Percentiles rank a stretch among this genome's conserved stretches.
These are phyloP conservation scores for Indicator maculatus DNA, from an alignment of 2,113 vertebrate species.

Conservation along the genomic window DNA sequence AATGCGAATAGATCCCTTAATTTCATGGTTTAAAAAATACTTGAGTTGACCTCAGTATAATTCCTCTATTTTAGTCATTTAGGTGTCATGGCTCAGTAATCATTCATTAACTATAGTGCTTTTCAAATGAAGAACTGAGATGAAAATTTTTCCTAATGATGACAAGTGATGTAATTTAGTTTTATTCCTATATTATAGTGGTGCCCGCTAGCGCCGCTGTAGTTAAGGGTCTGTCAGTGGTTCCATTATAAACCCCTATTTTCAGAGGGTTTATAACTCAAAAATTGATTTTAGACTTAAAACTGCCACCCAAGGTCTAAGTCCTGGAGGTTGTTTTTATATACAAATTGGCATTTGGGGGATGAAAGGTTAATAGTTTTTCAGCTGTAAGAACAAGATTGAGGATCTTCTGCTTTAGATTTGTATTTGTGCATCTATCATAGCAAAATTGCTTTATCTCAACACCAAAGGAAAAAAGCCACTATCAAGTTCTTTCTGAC, in stretches of 20 bases:
- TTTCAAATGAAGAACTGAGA: slow-evolving; percentile 79
- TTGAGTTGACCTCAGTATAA: slow-evolving; percentile 79
- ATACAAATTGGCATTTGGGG: slow-evolving; percentile 65
- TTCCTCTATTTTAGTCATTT: slow-evolving; percentile 82
- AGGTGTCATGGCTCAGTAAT: slow-evolving; percentile 80
- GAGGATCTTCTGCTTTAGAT: neutral
- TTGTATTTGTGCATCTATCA: slow-evolving; percentile 25
- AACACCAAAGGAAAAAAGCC: neutral
- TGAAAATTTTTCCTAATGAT: slow-evolving; percentile 81
- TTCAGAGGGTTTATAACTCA: slow-evolving; percentile 67
- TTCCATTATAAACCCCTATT: slow-evolving; percentile 30
- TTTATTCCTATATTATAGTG: slow-evolving; percentile 72
- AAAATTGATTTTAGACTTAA: slow-evolving; percentile 67
- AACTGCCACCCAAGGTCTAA: slow-evolving; percentile 49
- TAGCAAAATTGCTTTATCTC: neutral
- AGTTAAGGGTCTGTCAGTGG: slow-evolving; percentile 70
- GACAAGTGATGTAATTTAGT: slow-evolving; percentile 81
- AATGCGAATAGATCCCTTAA: slow-evolving; percentile 64
- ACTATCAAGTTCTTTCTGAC: neutral
- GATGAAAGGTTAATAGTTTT: slow-evolving; percentile 51
- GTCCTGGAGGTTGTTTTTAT: slow-evolving; percentile 69
- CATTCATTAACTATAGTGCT: slow-evolving; percentile 81
- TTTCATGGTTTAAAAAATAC: slow-evolving; percentile 81
- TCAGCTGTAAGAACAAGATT: slow-evolving; percentile 26
- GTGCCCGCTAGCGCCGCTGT: slow-evolving; percentile 69